Base-by-base conservation (phyloP, 2,113 vertebrate genomes). In the Cyanoliseus patagonus region DNA sequence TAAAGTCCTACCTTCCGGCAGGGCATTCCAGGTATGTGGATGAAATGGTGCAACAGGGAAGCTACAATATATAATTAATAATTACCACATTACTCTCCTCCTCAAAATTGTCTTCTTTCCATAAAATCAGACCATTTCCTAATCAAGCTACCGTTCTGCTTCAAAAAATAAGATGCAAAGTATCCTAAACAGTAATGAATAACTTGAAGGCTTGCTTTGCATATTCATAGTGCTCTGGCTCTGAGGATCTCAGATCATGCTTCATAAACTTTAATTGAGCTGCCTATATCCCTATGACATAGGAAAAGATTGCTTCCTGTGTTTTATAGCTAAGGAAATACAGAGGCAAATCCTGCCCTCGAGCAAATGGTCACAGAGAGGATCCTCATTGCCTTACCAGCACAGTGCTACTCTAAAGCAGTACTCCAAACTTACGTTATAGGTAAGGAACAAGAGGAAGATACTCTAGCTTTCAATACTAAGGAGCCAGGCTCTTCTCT, bases 191-290 rank as follows among this genome's bases (percentile, higher is more conserved):
- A 76, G 67, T 57, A 90, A 83, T 46, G 67, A 91, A 63, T 79
- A 83, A 83, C 63, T 76, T 70, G 63, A 87, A 87, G 20, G 39
- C 62, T 66, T 83, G 49, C 72, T 96, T 96, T 93, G 91, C 68
- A 47, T 94, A 83, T 93, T 67, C 46, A 20, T 90, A 83, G 79
- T 66, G 67, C 67, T 79, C 51, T 88, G 42, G 55, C 51, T 94
- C 67, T 35, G 69, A 94, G 46, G 41, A 94, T 88, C 64, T 83
- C 37, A 33, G 63, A 70, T 53, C 86, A 86, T 39, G 90, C 92
- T 93, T 90, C 87, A 83, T 95, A 96, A 97, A 96, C 72, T 90
- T 90, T 93, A 94, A 96, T 81, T 90, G 85, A 94, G 78, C 53
- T 91, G 90, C 68, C 84, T 84, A 39, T 93, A 90, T 93, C 70